phyloP scores from a whole-genome alignment of 2,888 invertebrate genomes.

The Carcina quercana region DNA sequence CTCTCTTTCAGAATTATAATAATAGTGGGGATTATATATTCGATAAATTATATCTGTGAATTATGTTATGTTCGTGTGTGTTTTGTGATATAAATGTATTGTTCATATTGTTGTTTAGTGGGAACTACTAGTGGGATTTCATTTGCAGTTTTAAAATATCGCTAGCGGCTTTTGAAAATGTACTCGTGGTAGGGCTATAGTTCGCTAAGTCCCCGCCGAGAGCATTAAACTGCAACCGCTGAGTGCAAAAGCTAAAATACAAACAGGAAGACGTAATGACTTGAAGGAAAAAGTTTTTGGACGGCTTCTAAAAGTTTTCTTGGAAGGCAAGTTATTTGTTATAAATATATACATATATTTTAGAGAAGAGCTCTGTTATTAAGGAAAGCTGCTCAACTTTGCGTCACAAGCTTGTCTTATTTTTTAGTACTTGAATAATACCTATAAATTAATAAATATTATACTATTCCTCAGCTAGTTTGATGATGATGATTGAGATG shows the following conservation, averaged over 20 bases:
- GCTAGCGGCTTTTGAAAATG: conserved; percentile 34
- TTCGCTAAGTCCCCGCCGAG: conserved; percentile 39
- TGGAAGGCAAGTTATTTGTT: too few species aligned
- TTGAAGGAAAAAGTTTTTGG: too few species aligned
- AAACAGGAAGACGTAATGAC: too few species aligned
- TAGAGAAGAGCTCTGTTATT: too few species aligned
- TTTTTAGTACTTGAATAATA: too few species aligned
- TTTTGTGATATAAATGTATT: neutral
- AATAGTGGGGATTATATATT: neutral
- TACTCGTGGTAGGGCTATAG: conserved; percentile 18
- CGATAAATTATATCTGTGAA: neutral
- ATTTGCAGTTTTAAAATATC: conserved; percentile 23
- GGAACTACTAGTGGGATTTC: conserved; percentile 4
- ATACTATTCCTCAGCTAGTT: too few species aligned
- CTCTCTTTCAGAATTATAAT: neutral
- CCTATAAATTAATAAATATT: too few species aligned
- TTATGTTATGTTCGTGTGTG: neutral
- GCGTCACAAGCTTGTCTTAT: too few species aligned
- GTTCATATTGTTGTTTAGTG: neutral
- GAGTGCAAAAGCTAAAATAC: conserved; percentile 32
- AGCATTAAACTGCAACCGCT: conserved; percentile 39
- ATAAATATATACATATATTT: too few species aligned
- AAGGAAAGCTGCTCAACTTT: too few species aligned
- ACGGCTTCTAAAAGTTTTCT: too few species aligned
- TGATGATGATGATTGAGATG: too few species aligned